Evolutionary conservation across 1,140 invertebrate genomes (phyloP).

Genomic region (Mya arenaria): DNA sequence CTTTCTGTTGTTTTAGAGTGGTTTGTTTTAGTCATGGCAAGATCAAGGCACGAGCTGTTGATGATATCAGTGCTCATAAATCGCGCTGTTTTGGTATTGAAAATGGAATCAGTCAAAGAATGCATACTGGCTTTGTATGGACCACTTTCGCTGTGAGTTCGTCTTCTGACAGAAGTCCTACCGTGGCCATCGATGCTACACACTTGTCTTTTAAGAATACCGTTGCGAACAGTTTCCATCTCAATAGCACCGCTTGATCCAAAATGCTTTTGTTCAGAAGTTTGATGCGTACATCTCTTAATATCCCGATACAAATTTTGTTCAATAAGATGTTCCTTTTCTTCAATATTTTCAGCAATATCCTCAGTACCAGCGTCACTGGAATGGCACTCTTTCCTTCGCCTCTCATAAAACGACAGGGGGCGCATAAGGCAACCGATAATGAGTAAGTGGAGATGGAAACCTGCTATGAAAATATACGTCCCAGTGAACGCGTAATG

Average conservation of each 20-base stretch:
- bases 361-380: not conserved
- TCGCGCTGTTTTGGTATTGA: not conserved
- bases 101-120: too few relatives aligned
- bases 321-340: not conserved
- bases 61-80: constrained; percentile 28
- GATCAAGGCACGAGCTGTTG: constrained; percentile 13
- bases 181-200: not conserved
- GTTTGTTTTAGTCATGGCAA: not conserved
- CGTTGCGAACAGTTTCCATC: not conserved
- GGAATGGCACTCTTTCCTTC: not conserved
- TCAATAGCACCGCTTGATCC: not conserved
- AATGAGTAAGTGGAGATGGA: constrained; percentile 23
- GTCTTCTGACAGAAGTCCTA: not conserved
- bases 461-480: constrained; percentile 24
- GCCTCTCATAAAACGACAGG: constrained; percentile 28
- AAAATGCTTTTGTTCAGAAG: not conserved
- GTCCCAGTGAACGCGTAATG: constrained; percentile 36
- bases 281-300: too few relatives aligned
- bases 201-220: too few relatives aligned
- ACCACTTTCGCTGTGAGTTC: constrained; percentile 31
- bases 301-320: too few relatives aligned
- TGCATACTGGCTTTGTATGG: not conserved
- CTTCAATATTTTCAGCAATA: too few relatives aligned
- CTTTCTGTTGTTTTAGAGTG: not conserved
- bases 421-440: constrained; percentile 21